phyloP scores from a whole-genome alignment of 2,888 invertebrate species.

The Phortica magna region DNA sequence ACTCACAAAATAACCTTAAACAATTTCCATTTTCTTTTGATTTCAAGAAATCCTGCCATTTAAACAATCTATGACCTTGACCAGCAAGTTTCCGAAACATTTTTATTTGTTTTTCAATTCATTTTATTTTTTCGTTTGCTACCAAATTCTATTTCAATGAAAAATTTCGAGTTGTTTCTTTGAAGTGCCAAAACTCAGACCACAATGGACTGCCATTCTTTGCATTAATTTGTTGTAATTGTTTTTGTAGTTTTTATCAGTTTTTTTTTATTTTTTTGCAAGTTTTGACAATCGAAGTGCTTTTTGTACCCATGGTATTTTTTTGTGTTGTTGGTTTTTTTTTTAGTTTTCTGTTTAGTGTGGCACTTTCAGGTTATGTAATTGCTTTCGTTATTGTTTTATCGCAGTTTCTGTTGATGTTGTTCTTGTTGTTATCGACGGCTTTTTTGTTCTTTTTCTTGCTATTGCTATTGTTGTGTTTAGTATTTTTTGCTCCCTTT shows the following conservation, averaged over 20 bases:
- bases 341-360: background rate
- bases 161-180: background rate
- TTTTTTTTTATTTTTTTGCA: background rate
- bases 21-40: too few relatives aligned
- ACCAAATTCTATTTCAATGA: background rate
- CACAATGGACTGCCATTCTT: conserved; percentile 51
- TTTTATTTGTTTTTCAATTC: background rate
- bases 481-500: background rate
- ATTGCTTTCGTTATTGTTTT: conserved; percentile 35
- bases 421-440: background rate
- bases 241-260: conserved; percentile 39
- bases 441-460: background rate
- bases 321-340: background rate
- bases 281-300: background rate
- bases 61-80: background rate
- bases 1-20: too few relatives aligned
- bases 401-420: background rate
- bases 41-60: background rate
- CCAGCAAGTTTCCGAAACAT: background rate
- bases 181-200: conserved; percentile 9
- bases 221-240: conserved; percentile 67
- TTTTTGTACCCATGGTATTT: too few relatives aligned
- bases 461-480: background rate
- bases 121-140: background rate
- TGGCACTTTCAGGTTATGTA: conserved; percentile 33